phyloP scores from a whole-genome alignment of 2,888 invertebrate species.

The Drosophila lacicola region DNA sequence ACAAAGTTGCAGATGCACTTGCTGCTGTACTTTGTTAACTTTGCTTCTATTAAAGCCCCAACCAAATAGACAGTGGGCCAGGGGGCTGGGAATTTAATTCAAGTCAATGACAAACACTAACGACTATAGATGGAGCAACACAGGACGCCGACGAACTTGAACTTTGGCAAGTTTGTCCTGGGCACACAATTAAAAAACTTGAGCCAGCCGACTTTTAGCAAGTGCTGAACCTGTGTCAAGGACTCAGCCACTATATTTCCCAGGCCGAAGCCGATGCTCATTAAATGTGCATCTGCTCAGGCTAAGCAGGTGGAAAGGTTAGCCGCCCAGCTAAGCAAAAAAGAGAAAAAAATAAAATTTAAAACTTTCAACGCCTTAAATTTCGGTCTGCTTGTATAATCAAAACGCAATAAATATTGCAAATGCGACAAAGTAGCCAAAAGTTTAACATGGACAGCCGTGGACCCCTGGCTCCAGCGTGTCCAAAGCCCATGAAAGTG shows the following conservation, averaged over 20 bases:
- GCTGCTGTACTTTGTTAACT: constrained; percentile 65
- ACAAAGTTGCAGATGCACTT: constrained; percentile 56
- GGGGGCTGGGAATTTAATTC: neutral
- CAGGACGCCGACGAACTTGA: constrained; percentile 29
- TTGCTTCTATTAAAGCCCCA: constrained; percentile 56
- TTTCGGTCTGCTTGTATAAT: constrained; percentile 49
- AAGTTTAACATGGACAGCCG: constrained; percentile 64
- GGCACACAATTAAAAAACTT: constrained; percentile 55
- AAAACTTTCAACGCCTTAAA: constrained; percentile 7
- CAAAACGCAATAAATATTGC: constrained; percentile 78
- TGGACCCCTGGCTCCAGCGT: neutral
- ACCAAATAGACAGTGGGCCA: constrained; percentile 2
- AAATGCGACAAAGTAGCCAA: constrained; percentile 70
- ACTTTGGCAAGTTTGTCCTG: constrained; percentile 41
- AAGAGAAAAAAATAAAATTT: neutral
- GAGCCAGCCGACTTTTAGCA: neutral
- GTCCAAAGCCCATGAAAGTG: constrained; percentile 52
- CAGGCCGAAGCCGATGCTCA: constrained; percentile 30
- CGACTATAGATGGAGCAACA: neutral
- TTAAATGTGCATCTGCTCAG: constrained; percentile 49
- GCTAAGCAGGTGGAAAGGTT: constrained; percentile 1
- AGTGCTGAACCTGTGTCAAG: constrained; percentile 33
- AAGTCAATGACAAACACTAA: constrained; percentile 17
- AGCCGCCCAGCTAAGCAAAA: neutral
- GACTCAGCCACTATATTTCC: constrained; percentile 12